Base-by-base conservation (phyloP, 2,113 vertebrate genomes). In the Lutjanus erythropterus region DNA sequence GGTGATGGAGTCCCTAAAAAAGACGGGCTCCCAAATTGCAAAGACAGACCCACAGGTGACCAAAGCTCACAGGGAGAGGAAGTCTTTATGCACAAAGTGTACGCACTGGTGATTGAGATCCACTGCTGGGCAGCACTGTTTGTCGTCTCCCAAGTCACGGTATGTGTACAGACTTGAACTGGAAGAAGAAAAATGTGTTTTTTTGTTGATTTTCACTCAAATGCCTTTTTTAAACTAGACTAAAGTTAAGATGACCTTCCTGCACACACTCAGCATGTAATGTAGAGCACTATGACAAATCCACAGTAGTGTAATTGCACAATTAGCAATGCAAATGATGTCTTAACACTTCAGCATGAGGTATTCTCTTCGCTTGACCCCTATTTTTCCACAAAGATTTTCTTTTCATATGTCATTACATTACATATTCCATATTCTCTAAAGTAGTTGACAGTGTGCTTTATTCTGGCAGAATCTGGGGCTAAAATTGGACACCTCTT, bases 91-190 rank as follows among this genome's bases (percentile, higher is more conserved):
- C 88, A 92, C 64, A 94, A 95, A 21, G 49, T 89, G 67, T 93
- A 84, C 5, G 0, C 71, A 0, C 69, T 95, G 93, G 94, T 96
- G 95, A 81, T 95, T 85, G 88, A 94, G 95, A 67, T 93, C 91
- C 49, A 95, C 86, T 85, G 93, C 95, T 79, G 96, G 95, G 90
- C 91, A 77, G 93, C 96, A 60, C 91, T 98, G 58, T 96, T 97
- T 33, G 93, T 94, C 56, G 65, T 96, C 69, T 97, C 96, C 9
- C 98, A 98, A 93, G 94, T 98, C 88, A 93, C 95, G 95, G 98
- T 99, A 96, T 6, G 91, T 83, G 19, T 27, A 18, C 33, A 39
- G 14, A 27, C 11, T 0, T 37, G 10, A 19, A 16, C 14, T 52
- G 10, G 4, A 52, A 23, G 21, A 4, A 25, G 21, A 47, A 35